Conservation (phyloP, 2,888 invertebrate species). For the Coleophora deauratella region DNA sequence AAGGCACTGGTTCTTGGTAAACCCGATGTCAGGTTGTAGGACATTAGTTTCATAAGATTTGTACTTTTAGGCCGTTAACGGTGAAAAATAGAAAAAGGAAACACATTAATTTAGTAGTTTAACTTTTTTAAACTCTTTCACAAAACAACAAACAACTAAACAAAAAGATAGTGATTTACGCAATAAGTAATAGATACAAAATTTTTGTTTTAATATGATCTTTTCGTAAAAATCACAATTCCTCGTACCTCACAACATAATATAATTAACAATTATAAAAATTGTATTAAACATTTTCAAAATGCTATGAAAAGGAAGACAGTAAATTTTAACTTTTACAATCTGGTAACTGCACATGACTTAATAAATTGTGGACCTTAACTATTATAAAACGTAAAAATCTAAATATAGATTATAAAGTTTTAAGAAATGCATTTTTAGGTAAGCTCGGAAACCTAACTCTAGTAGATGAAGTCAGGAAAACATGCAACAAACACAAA, state of each 20-base stretch:
- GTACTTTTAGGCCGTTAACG: slow-evolving; percentile 26
- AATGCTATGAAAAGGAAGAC: slow-evolving; percentile 22
- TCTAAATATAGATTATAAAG: no score
- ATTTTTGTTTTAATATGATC: no score
- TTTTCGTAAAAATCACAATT: no score
- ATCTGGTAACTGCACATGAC: no score
- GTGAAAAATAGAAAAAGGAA: background rate
- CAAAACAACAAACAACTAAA: no score
- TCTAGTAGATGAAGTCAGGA: no score
- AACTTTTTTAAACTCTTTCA: background rate
- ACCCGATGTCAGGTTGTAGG: background rate
- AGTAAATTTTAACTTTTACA: slow-evolving; percentile 1
- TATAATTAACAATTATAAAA: background rate
- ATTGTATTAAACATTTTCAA: background rate
- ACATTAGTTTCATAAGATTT: slow-evolving; percentile 13
- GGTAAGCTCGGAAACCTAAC: no score
- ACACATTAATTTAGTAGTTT: no score
- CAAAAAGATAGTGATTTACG: background rate
- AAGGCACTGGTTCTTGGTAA: slow-evolving; percentile 41
- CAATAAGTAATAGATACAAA: no score
- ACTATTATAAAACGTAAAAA: slow-evolving; percentile 1
- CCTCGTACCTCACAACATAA: background rate
- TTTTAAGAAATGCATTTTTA: no score
- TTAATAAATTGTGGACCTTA: slow-evolving; percentile 4
- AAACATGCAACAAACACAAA: no score